Base-by-base conservation (phyloP, 2,113 vertebrate genomes). In the Myocastor coypus region DNA sequence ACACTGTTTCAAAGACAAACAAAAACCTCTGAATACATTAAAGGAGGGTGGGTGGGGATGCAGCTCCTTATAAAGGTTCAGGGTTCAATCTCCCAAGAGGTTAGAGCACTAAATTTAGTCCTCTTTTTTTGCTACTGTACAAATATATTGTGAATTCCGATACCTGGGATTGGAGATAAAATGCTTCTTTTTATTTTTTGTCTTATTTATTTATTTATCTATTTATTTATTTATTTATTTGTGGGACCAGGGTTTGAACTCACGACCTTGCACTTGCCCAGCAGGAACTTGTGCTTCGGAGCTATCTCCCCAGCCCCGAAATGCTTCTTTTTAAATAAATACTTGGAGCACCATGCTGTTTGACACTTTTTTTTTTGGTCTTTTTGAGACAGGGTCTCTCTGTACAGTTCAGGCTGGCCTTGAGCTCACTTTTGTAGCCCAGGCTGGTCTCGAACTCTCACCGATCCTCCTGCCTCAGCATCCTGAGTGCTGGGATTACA, bases 311-410 rank as follows among this genome's bases (percentile, higher is more conserved):
- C n/a, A n/a, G n/a, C n/a, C n/a, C n/a, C n/a, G n/a, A n/a, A n/a
- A n/a, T n/a, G n/a, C n/a, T n/a, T n/a, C n/a, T n/a, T n/a, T n/a
- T 83, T 92, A 96, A 96, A 94, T 46, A 96, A 96, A 94, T 40
- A 80, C 42, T 64, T 90, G 57, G 83, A 16, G 28, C 40, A 78
- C 59, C 20, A 55, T 77, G 13, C 46, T 73, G 28, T 75, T 71
- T 42, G 91, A 84, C 17, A 37, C 17, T 50, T 78, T 22, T 50
- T 78, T 2, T 73, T 24, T 64, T 14, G n/a, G n/a, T n/a, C n/a
- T n/a, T n/a, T n/a, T n/a, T n/a, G n/a, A n/a, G n/a, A n/a, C n/a
- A n/a, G n/a, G n/a, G n/a, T n/a, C n/a, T n/a, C n/a, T n/a, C n/a
- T n/a, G n/a, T n/a, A n/a, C n/a, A n/a, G n/a, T n/a, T n/a, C n/a